Base-by-base conservation (phyloP, 2,797 vertebrate species). In the Tarsius wallacei region DNA sequence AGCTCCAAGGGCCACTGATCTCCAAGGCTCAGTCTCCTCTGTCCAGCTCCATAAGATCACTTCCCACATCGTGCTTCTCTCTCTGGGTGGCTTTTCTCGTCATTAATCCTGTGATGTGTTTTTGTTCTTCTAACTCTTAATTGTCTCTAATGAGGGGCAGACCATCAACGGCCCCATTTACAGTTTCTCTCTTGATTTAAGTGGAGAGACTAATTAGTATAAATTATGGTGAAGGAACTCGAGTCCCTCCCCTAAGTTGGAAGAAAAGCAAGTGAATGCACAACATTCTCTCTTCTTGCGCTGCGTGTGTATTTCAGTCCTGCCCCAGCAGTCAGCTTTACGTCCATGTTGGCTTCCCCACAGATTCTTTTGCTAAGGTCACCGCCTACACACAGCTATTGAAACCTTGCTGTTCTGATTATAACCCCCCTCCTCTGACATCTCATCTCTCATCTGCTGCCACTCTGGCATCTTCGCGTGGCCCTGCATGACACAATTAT, bases 91-190 rank as follows among this genome's bases (percentile, higher is more conserved):
- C 98, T 99, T 99, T 98, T 99, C 98, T 98, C 98, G 97, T 97
- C 98, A 99, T 99, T 99, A 99, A 99, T 99, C 98, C 98, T 98
- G 97, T 99, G 99, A 99, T 99, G 99, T 99, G 98, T 98, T 99
- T 99, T 99, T 97, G 98, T 99, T 99, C 99, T 99, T 99, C 99
- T 98, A 99, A 98, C 97, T 99, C 99, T 99, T 99, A 99, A 99
- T 99, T 99, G 99, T 99, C 98, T 99, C 96, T 99, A 99, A 99
- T 98, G 99, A 99, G 98, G 98, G 99, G 98, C 99, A 99, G 99
- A 99, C 99, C 99, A 98, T 96, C 13, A 21, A 98, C 95, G 97
- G 97, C 98, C 97, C 98, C 86, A 92, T 97, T 98, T 87, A 53
- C 97, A 98, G 98, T 96, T 86, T 92, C 71, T 91, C 91, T 98